phyloP scores from a whole-genome alignment of 2,888 invertebrate genomes.

The Kuschelorhynchus macadamiae region DNA sequence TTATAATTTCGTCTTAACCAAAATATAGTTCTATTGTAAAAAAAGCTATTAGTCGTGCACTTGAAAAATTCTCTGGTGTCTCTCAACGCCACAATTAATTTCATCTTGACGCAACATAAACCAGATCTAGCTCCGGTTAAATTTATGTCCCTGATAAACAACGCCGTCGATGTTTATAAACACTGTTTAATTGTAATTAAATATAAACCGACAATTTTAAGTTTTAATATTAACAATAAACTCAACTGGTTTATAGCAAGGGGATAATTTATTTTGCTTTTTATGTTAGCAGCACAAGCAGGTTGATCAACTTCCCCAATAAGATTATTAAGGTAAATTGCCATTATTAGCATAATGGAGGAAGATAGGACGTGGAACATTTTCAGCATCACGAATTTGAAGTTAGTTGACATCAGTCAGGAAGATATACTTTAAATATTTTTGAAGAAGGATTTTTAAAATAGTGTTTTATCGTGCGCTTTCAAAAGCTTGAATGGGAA shows the following conservation, averaged over 20 bases:
- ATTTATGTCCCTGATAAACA: constrained; percentile 24
- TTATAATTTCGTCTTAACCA: no score
- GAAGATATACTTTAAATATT: no score
- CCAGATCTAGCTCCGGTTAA: constrained; percentile 16
- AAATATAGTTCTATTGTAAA: no score
- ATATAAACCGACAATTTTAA: constrained; percentile 31
- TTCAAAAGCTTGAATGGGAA: no score
- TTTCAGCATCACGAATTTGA: no score
- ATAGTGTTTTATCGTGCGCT: no score
- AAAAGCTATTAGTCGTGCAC: background rate
- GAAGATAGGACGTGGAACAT: background rate
- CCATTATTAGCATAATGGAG: constrained; percentile 5
- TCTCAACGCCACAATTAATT: constrained; percentile 32
- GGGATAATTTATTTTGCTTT: constrained; percentile 21
- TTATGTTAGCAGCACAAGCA: background rate
- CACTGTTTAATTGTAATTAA: constrained; percentile 32
- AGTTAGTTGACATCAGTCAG: no score
- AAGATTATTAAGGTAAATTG: constrained; percentile 6
- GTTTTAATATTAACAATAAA: constrained; percentile 34
- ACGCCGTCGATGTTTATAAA: constrained; percentile 26
- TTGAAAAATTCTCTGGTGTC: constrained; percentile 22
- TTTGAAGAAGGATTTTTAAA: no score
- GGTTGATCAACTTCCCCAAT: constrained; percentile 10
- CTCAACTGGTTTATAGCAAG: constrained; percentile 15
- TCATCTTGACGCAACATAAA: constrained; percentile 32